A percentile compares a stretch with the other conserved stretches of the same genome.
Evolutionary conservation across 2,113 vertebrate genomes (phyloP).

Genomic region (Erpornis zantholeuca): DNA sequence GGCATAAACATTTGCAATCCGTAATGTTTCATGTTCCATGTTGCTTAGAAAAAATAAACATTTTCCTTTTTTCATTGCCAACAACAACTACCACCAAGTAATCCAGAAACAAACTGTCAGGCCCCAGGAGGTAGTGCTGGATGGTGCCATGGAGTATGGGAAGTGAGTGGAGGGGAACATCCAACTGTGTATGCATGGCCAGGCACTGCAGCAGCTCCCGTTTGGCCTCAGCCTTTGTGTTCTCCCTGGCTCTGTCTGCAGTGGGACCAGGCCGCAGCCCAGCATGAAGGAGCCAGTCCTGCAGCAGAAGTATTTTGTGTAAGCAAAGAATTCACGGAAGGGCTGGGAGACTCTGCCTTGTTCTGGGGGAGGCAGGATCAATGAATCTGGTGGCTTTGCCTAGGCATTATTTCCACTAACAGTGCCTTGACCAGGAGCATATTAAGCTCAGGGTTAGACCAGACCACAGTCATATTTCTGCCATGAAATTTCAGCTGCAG

Average conservation of each 20-base stretch:
- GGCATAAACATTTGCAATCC: conserved; percentile 35
- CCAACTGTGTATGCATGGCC: neutral
- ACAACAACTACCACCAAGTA: conserved; percentile 30
- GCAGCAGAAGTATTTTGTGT: neutral
- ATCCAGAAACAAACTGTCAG: conserved; percentile 39
- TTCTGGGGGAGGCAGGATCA: neutral
- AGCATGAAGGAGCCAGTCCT: neutral
- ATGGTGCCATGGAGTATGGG: neutral
- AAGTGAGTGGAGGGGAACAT: neutral
- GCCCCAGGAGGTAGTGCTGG: neutral
- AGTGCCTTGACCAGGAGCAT: neutral
- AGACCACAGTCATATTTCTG: neutral
- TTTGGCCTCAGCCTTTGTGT: neutral
- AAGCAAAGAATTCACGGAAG: neutral
- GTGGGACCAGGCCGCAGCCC: neutral
- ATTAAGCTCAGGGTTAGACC: neutral
- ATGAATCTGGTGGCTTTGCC: neutral
- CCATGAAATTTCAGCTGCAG: neutral
- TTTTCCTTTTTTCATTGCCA: conserved; percentile 39
- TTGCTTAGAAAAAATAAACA: conserved; percentile 66
- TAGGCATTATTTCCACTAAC: neutral
- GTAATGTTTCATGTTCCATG: neutral
- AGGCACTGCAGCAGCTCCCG: neutral
- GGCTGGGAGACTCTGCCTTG: neutral
- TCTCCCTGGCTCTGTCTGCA: neutral